Evolutionary conservation across 2,888 invertebrate species (phyloP).

Genomic region (Dryobotodes eremita): DNA sequence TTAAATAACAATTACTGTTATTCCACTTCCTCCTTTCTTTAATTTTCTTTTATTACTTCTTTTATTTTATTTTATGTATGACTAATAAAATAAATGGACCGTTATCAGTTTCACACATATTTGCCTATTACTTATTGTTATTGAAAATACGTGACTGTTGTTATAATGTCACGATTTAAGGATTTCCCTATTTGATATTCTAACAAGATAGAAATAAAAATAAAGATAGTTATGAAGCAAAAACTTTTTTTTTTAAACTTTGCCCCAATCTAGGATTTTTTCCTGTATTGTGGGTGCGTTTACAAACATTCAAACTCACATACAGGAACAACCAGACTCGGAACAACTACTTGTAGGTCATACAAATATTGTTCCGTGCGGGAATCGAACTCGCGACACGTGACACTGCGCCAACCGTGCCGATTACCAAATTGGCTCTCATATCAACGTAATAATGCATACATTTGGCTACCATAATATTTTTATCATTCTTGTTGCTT

Average conservation of each 20-base stretch:
- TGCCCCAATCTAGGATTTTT: too few species aligned
- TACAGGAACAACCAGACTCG: too few species aligned
- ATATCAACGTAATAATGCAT: background rate
- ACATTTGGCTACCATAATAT: background rate
- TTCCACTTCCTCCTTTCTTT: too few species aligned
- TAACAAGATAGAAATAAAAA: background rate
- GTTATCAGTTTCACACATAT: background rate
- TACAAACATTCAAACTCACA: too few species aligned
- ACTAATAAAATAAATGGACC: slow-evolving; percentile 29
- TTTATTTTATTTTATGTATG: background rate
- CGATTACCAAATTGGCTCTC: background rate
- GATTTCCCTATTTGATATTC: background rate
- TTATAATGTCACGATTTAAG: background rate
- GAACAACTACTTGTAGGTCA: too few species aligned
- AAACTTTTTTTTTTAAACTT: too few species aligned
- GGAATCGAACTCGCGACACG: too few species aligned
- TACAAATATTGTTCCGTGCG: too few species aligned
- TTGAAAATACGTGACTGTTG: background rate
- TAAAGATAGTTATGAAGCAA: background rate
- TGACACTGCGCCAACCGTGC: too few species aligned
- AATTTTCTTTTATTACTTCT: too few species aligned
- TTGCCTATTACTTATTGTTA: background rate
- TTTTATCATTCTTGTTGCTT: background rate
- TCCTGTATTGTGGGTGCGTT: too few species aligned
- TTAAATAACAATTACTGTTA: too few species aligned